Percentiles rank a stretch among this genome's conserved stretches.
Evolutionary conservation across 2,113 vertebrate genomes (phyloP).

Genomic region (Haemorhous mexicanus): DNA sequence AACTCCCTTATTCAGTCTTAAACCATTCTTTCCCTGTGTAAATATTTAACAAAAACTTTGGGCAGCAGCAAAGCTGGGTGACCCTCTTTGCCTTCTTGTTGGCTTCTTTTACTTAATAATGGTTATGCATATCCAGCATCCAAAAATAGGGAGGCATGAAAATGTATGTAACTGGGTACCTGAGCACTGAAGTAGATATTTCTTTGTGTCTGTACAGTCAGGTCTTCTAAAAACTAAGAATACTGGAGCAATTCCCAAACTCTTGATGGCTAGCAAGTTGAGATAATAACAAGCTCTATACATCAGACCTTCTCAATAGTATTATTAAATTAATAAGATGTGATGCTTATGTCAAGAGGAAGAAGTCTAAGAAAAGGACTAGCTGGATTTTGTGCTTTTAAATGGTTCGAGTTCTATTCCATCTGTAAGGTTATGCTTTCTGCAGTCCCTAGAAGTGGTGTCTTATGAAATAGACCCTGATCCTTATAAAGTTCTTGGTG

Average conservation of each 20-base stretch:
- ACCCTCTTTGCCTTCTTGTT: background rate
- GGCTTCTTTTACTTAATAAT: background rate
- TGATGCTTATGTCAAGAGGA: background rate
- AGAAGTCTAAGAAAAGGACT: background rate
- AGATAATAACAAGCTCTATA: background rate
- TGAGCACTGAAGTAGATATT: background rate
- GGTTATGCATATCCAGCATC: fast-evolving
- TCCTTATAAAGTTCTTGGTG: background rate
- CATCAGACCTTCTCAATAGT: background rate
- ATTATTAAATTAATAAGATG: background rate
- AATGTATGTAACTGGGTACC: background rate
- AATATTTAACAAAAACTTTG: background rate
- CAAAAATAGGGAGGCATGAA: background rate
- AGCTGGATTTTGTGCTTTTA: background rate
- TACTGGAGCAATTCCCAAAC: background rate
- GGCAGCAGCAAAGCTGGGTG: background rate
- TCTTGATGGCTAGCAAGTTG: background rate
- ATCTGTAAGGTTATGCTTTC: background rate
- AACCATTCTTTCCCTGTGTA: background rate
- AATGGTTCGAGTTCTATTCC: background rate
- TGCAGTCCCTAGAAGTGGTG: background rate
- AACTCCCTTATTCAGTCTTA: background rate
- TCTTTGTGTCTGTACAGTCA: background rate
- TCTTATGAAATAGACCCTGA: background rate
- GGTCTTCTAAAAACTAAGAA: background rate